A percentile compares a stretch with the other conserved stretches of the same genome.
Evolutionary conservation across 1,140 invertebrate genomes (phyloP).

Genomic region (Temnothorax curvispinosus): DNA sequence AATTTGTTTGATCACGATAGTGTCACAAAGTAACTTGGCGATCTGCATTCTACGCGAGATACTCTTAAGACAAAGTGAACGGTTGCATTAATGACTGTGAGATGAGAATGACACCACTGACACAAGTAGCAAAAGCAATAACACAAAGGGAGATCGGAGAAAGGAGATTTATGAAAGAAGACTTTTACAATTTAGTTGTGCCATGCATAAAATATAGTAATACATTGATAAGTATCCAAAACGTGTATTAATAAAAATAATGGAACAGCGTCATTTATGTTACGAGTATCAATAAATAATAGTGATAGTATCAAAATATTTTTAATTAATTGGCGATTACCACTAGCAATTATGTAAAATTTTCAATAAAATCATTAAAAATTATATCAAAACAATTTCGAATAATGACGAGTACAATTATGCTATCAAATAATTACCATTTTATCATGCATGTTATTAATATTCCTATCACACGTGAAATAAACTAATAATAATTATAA

Average conservation of each 20-base stretch:
- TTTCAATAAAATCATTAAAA: not conserved
- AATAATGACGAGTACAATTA: slow-evolving; percentile 18
- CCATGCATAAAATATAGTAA: not conserved
- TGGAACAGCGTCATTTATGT: not conserved
- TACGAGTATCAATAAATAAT: not conserved
- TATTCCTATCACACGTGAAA: not conserved
- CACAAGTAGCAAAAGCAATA: not conserved
- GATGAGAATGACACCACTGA: slow-evolving; percentile 30
- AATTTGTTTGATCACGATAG: slow-evolving; percentile 5
- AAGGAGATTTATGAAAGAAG: not conserved
- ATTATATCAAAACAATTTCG: slow-evolving; percentile 13
- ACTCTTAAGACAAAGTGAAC: slow-evolving; percentile 47
- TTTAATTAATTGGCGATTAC: not conserved
- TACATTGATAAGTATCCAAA: not conserved
- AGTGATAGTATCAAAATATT: not conserved
- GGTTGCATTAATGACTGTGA: slow-evolving; percentile 40
- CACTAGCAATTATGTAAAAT: not conserved
- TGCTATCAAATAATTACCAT: not conserved
- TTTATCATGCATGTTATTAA: not conserved
- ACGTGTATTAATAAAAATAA: not conserved
- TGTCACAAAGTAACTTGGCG: slow-evolving; percentile 24
- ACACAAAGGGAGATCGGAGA: not conserved
- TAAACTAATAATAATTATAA: not conserved
- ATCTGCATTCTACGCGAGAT: slow-evolving; percentile 1
- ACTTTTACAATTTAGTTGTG: not conserved